Evolutionary conservation across 2,888 invertebrate species (phyloP), one percentile per base, ranked within the genome.

Genomic region (Marasmarcha lunaedactyla): DNA sequence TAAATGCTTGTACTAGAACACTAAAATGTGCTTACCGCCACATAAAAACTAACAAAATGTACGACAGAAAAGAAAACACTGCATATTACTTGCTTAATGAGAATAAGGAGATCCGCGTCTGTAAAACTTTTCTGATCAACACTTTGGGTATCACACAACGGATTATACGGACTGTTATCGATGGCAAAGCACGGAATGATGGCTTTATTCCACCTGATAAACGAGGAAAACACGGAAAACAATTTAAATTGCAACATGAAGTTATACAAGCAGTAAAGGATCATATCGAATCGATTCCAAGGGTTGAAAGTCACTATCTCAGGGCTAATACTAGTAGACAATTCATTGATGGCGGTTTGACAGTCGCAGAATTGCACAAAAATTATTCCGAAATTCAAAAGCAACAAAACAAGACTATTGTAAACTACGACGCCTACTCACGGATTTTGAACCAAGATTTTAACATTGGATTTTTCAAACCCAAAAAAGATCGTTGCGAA

Each of bases 401-500:
- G 43, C 43, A 49, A 41, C 36, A 38, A 37, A 50, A 52, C 45
- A 51, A 50, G 46, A 43, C 48, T 39, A 27, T 42, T 37, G 49
- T 52, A 35, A 55, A 45, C 42, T 56, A 54, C 43, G 52, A 52
- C 41, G 46, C 45, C 20, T 58, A 52, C 44, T 36, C 46, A 15
- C 46, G 50, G 15, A 53, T 56, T 46, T 60, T 59, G 40, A 51
- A 52, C 41, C 48, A 40, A 12, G 50, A 58, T 44, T 59, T 52
- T 41, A 59, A 62, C 48, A 52, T 54, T 36, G 49, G 51, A 15
- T 54, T 59, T 38, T 57, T 55, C 33, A 39, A 36, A 33, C 49
- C 50, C 5, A 54, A 48, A 37, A 57, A 57, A 44, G 57, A 63
- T 45, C 52, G 51, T 30, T 63, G 59, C 37, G 57, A 59, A 41